Evolutionary conservation across 2,888 invertebrate genomes (phyloP).

Genomic region (Rhimphoctona megacephalus): DNA sequence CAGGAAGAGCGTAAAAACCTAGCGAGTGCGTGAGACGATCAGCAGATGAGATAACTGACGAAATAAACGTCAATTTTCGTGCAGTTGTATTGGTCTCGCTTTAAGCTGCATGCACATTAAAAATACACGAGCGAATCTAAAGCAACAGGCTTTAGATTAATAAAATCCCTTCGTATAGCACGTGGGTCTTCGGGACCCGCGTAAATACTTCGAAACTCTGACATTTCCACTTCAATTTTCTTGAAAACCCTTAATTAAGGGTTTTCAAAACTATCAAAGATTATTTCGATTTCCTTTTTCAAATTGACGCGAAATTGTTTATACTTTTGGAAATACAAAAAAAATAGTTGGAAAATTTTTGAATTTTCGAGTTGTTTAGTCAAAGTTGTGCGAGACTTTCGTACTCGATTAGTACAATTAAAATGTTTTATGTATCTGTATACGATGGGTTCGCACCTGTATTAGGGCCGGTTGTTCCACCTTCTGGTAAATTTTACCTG

Average conservation of each 20-base stretch:
- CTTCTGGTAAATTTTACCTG: no score
- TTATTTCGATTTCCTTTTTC: background rate
- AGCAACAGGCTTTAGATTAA: slow-evolving; percentile 2
- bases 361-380: no score
- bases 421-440: no score
- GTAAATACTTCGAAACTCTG: background rate
- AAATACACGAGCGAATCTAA: background rate
- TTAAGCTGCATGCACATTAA: slow-evolving; percentile 18
- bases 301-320: background rate
- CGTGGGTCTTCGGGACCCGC: background rate
- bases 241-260: background rate
- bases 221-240: background rate
- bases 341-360: background rate
- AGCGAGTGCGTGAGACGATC: slow-evolving; percentile 24
- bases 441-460: no score
- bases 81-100: background rate
- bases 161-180: background rate
- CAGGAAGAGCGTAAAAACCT: slow-evolving; percentile 9
- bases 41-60: slow-evolving; percentile 35
- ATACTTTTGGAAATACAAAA: background rate
- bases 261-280: no score
- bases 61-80: slow-evolving; percentile 42
- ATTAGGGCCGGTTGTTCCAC: no score
- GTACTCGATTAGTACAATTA: no score
- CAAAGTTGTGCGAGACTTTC: no score